Evolutionary conservation across 1,140 invertebrate genomes (phyloP).

Genomic region (Dendroctonus ponderosae): DNA sequence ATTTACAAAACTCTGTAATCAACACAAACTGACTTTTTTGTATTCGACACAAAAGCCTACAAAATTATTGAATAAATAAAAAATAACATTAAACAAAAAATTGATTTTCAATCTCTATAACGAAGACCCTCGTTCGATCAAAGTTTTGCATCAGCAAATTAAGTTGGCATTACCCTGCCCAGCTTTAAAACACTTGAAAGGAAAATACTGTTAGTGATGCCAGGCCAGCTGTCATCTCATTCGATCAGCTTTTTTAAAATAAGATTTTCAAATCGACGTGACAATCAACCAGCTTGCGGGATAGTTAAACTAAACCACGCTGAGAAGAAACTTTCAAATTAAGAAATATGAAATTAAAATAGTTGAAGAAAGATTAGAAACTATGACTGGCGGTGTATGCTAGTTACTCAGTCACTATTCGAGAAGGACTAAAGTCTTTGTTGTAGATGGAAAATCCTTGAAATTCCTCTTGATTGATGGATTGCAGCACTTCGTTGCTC

Average conservation of each 20-base stretch:
- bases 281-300: neutral
- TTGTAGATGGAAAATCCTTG: conserved; percentile 96
- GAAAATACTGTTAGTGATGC: conserved; percentile 6
- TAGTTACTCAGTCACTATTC: conserved; percentile 54
- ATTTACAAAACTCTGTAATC: no score
- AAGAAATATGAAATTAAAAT: neutral
- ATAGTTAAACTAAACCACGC: conserved; percentile 6
- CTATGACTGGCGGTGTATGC: neutral
- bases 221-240: conserved; percentile 15
- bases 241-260: neutral
- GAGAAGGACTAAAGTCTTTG: conserved; percentile 80
- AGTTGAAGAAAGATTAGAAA: neutral
- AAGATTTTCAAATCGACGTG: neutral
- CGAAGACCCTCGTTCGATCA: neutral
- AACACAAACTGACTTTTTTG: no score
- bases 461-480: conserved; percentile 98
- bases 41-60: neutral
- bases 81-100: neutral
- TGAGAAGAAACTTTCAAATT: conserved; percentile 6
- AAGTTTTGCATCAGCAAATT: neutral
- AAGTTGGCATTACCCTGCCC: neutral
- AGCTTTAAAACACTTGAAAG: neutral
- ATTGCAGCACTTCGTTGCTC: conserved; percentile 81
- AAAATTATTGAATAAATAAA: neutral
- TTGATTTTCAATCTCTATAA: neutral